Evolutionary conservation across 2,113 vertebrate genomes (phyloP).

Genomic region (Ictalurus punctatus): DNA sequence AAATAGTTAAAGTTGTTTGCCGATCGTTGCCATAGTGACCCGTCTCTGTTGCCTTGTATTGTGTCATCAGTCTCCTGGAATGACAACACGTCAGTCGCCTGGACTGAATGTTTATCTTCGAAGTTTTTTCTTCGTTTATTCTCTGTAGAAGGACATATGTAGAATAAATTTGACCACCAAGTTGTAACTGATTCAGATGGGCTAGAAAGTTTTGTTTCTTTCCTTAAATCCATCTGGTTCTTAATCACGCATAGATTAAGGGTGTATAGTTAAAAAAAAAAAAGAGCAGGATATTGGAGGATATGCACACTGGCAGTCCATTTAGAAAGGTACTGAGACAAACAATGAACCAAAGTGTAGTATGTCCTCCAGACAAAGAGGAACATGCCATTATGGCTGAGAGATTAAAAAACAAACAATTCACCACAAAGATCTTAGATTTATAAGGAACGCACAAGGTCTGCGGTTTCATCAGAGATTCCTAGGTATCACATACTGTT

Average conservation of each 20-base stretch:
- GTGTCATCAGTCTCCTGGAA: slow-evolving; percentile 32
- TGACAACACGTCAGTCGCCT: slow-evolving; percentile 15
- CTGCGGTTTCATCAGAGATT: background rate
- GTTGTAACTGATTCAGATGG: slow-evolving; percentile 54
- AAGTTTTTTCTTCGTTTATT: slow-evolving; percentile 46
- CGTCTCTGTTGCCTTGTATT: background rate
- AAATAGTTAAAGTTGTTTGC: slow-evolving; percentile 41
- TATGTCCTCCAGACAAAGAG: background rate
- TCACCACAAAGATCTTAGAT: background rate
- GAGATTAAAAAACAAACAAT: background rate
- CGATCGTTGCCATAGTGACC: slow-evolving; percentile 5
- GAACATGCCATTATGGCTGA: background rate
- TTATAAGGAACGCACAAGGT: slow-evolving; percentile 17
- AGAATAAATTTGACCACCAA: slow-evolving; percentile 48
- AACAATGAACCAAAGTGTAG: slow-evolving; percentile 32
- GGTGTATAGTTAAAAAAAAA: slow-evolving; percentile 39
- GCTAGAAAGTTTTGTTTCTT: slow-evolving; percentile 37
- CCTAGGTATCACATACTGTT: background rate
- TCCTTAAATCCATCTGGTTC: slow-evolving; percentile 63
- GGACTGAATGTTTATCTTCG: slow-evolving; percentile 54
- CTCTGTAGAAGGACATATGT: slow-evolving; percentile 44
- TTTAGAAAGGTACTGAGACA: slow-evolving; percentile 52
- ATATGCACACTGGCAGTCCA: slow-evolving; percentile 45
- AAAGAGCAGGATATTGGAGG: slow-evolving; percentile 41
- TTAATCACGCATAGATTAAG: slow-evolving; percentile 44